Evolutionary conservation across 2,888 invertebrate species (phyloP).

Genomic region (Hirudinaria manillensis): DNA sequence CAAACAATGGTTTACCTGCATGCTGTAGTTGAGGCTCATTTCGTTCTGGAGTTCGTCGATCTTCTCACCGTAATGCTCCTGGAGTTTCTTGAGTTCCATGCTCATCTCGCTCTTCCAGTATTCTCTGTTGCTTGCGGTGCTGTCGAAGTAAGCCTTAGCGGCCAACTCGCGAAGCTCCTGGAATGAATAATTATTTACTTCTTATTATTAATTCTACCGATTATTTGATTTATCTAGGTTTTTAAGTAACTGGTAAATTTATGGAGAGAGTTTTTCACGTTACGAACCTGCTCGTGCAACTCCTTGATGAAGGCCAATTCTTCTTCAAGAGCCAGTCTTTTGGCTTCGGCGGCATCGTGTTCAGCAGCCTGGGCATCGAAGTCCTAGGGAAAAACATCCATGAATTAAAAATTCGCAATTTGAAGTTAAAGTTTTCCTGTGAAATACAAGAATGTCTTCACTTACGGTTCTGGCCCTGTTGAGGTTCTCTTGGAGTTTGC

Average conservation of each 20-base stretch:
- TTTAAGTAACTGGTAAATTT: slow-evolving; percentile 3
- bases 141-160: slow-evolving; percentile 57
- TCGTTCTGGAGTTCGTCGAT: slow-evolving; percentile 31
- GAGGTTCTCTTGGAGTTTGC: slow-evolving; percentile 23
- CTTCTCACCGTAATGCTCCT: slow-evolving; percentile 40
- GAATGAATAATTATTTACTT: too few species aligned
- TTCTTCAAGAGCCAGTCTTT: slow-evolving; percentile 25
- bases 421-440: neutral
- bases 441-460: neutral
- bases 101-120: slow-evolving; percentile 59
- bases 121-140: slow-evolving; percentile 58
- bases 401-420: neutral
- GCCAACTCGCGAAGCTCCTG: slow-evolving; percentile 58
- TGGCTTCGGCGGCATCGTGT: slow-evolving; percentile 27
- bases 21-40: slow-evolving; percentile 31
- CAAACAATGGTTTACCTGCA: slow-evolving; percentile 18
- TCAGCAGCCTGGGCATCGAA: slow-evolving; percentile 29
- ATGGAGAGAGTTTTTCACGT: neutral
- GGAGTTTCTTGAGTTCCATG: slow-evolving; percentile 57
- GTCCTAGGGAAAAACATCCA: slow-evolving; percentile 9
- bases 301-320: slow-evolving; percentile 27
- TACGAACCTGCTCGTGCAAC: slow-evolving; percentile 26
- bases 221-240: neutral
- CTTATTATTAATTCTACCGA: neutral
- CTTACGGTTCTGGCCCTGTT: slow-evolving; percentile 27